Evolutionary conservation across 2,113 vertebrate species (phyloP).

Genomic region (Oryzias melastigma): DNA sequence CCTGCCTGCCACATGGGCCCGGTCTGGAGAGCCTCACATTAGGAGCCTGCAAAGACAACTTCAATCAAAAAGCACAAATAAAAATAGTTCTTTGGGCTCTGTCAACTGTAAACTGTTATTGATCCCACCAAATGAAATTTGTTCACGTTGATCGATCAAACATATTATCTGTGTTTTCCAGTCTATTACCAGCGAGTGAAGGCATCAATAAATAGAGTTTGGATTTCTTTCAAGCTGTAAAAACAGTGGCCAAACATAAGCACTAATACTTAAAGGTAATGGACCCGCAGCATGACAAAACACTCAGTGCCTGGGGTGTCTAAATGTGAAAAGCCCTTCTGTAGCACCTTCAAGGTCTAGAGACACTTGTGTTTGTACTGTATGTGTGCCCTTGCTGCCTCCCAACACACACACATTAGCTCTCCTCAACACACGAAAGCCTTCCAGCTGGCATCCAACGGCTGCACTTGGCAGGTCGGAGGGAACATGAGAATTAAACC

Average conservation of each 20-base stretch:
- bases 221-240: constrained; percentile 77
- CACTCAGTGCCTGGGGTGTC: constrained; percentile 62
- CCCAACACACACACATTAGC: constrained; percentile 17
- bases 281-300: constrained; percentile 75
- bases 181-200: constrained; percentile 95
- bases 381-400: constrained; percentile 65
- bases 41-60: constrained; percentile 80
- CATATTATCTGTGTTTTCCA: constrained; percentile 94
- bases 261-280: constrained; percentile 80
- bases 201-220: constrained; percentile 85
- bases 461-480: constrained; percentile 77
- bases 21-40: constrained; percentile 77
- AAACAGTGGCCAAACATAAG: constrained; percentile 74
- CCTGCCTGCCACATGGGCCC: constrained; percentile 71
- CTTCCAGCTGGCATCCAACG: constrained; percentile 81
- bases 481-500: constrained; percentile 82
- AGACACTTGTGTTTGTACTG: constrained; percentile 59
- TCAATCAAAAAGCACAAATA: constrained; percentile 95
- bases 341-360: constrained; percentile 67
- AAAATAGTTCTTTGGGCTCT: constrained; percentile 90
- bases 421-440: constrained; percentile 68
- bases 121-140: constrained; percentile 98
- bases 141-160: constrained; percentile 99
- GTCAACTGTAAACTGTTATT: constrained; percentile 99
- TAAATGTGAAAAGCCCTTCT: constrained; percentile 59